Conservation (phyloP, 2,113 vertebrate species). For the Salvelinus fontinalis region DNA sequence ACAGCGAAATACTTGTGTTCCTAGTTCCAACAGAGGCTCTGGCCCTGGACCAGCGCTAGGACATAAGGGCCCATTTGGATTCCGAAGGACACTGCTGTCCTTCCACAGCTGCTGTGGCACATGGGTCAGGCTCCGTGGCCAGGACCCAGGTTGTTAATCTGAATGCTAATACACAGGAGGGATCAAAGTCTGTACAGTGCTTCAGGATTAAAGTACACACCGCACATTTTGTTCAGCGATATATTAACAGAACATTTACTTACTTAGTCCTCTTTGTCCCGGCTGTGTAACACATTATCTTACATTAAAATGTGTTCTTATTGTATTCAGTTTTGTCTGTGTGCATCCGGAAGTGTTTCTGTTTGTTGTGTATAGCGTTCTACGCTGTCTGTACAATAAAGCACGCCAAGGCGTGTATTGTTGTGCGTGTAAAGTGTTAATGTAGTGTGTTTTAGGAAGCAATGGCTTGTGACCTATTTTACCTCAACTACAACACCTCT, state of each 20-base stretch:
- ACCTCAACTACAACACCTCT: background rate
- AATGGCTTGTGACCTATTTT: conserved; percentile 4
- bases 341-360: background rate
- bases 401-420: background rate
- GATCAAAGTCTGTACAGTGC: conserved; percentile 33
- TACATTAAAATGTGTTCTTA: background rate
- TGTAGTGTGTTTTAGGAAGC: background rate
- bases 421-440: background rate
- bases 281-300: conserved; percentile 9
- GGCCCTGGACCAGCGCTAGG: background rate
- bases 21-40: no score
- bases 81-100: conserved; percentile 49
- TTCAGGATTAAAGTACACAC: conserved; percentile 54
- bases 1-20: no score
- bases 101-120: conserved; percentile 55
- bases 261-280: no score
- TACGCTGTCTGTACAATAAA: background rate
- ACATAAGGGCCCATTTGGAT: conserved; percentile 42
- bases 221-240: conserved; percentile 25
- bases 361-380: background rate
- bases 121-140: conserved; percentile 5
- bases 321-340: background rate
- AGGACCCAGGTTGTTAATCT: conserved; percentile 54
- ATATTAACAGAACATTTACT: background rate
- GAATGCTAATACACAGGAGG: conserved; percentile 43